Percentiles rank a stretch among this genome's conserved stretches.
Conservation (phyloP, 37 sponge, comb jelly and placozoan species). For the Axinella damicornis region DNA sequence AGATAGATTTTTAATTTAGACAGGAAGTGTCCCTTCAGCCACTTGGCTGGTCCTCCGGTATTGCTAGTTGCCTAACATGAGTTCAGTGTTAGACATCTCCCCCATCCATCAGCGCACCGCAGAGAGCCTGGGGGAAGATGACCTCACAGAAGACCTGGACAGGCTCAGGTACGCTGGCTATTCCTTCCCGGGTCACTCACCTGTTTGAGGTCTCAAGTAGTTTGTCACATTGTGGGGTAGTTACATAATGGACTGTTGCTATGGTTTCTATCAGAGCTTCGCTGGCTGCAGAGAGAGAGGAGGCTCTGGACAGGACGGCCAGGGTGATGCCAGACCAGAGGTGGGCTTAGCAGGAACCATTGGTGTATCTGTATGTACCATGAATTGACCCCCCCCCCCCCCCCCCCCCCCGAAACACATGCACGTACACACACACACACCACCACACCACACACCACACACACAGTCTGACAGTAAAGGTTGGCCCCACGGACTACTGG, state of each 20-base stretch:
- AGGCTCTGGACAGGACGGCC: slow-evolving; percentile 15
- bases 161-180: slow-evolving; percentile 27
- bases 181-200: not conserved
- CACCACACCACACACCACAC: not conserved
- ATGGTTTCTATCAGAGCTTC: slow-evolving; percentile 34
- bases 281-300: slow-evolving; percentile 58
- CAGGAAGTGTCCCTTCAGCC: not conserved
- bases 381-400: no score
- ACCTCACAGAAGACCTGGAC: slow-evolving; percentile 53
- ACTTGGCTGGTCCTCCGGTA: not conserved
- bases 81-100: not conserved
- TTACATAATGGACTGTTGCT: no score
- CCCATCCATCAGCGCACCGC: slow-evolving; percentile 26
- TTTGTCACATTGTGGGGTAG: no score
- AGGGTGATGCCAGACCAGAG: slow-evolving; percentile 40
- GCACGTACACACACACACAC: no score
- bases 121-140: slow-evolving; percentile 57
- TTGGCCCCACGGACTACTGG: slow-evolving; percentile 82
- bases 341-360: not conserved
- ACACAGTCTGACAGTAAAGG: slow-evolving; percentile 53
- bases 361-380: no score
- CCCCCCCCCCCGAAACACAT: no score
- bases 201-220: not conserved
- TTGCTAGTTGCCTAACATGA: no score
- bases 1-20: no score